Evolutionary conservation across 2,797 vertebrate genomes (phyloP).

Genomic region (Amblyopsis hoosieri): DNA sequence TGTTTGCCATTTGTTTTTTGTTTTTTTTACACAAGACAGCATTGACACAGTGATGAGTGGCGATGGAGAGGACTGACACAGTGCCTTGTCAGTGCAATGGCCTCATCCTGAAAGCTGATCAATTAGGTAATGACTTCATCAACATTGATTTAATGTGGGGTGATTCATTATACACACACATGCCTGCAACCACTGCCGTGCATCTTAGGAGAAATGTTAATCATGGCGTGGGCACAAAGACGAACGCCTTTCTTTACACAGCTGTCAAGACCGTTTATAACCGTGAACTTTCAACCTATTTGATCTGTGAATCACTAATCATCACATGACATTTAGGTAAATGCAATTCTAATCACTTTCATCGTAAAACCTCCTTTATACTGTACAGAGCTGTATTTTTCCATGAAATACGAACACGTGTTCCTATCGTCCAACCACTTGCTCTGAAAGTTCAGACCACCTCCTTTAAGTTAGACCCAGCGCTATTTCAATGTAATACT

Average conservation of each 20-base stretch:
- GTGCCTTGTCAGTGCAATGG: slow-evolving; percentile 16
- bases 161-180: slow-evolving; percentile 39
- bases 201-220: slow-evolving; percentile 22
- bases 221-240: slow-evolving; percentile 6
- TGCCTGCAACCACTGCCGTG: slow-evolving; percentile 6
- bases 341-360: neutral
- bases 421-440: neutral
- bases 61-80: slow-evolving; percentile 27
- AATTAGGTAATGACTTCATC: slow-evolving; percentile 37
- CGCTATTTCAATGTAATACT: slow-evolving; percentile 10
- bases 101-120: slow-evolving; percentile 35
- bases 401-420: neutral
- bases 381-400: neutral
- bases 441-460: slow-evolving; percentile 5
- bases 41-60: slow-evolving; percentile 3
- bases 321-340: neutral
- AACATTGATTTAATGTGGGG: slow-evolving; percentile 26
- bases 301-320: neutral
- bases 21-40: slow-evolving; percentile 7
- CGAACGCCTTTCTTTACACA: neutral
- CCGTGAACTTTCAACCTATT: neutral
- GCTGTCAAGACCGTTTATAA: neutral
- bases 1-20: slow-evolving; percentile 31
- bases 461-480: slow-evolving; percentile 6
- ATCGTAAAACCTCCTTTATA: neutral